Base-by-base conservation (phyloP, 2,797 vertebrate species). In the Gila robusta region DNA sequence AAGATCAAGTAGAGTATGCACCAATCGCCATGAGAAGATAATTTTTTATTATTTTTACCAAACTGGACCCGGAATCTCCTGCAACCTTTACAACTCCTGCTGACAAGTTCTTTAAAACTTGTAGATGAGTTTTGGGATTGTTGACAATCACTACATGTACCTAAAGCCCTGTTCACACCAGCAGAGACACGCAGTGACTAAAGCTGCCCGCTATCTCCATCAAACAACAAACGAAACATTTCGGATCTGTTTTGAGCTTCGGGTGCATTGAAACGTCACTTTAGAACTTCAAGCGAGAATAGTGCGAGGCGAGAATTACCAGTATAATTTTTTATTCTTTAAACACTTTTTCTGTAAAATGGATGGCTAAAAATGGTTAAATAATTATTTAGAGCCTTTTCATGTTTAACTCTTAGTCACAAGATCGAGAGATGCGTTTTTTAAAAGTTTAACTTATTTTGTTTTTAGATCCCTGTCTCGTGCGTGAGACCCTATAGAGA, bases 1-100 rank as follows among this genome's bases (percentile, higher is more conserved):
- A 47, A 72, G 6, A 41, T 72, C 70, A 47, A 26, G 70, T 72
- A 4, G 70, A 72, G n/a, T 72, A 72, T 72, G 39, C 39, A 47
- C 39, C 70, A 47, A 8, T 72, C 14, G 3, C 70, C 12, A 26
- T 47, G 6, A 72, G 37, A 70, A 39, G 35, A 39, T 16, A 14
- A 47, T 47, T 12, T 11, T 44, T 44, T 37, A 7, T 39, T 26
- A 35, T 26, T 62, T 28, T 64, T 1, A 4, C 1, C n/a, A 47
- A 14, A 47, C 11, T 47, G 8, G 32, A 21, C 17, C 17, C 2
- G 9, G 32, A 21, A 59, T 10, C 12, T 62, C 59, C n/a, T 26
- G 56, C 11, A 1, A 26, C n/a, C 5, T 62, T 62, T 28, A 26
- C 59, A 62, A 62, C 67, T n/a, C 21, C 21, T 41, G 23, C 62